These are phyloP conservation scores for Numenius phaeopus DNA, from an alignment of 2,797 vertebrate species.

Conservation along the genomic window DNA sequence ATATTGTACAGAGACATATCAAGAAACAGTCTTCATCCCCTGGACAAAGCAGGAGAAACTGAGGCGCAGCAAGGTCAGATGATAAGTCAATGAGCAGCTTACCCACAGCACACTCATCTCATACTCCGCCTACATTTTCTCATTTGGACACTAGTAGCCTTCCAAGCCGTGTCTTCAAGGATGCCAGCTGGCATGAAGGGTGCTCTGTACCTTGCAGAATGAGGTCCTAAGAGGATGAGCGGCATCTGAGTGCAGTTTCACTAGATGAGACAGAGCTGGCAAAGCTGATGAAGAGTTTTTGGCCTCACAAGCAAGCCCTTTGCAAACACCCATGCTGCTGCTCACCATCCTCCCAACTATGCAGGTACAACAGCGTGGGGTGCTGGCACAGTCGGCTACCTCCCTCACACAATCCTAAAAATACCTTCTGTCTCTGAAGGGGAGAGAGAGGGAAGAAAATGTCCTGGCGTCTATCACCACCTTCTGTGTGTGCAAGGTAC, in stretches of 20 bases:
- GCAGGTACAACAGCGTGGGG: background rate
- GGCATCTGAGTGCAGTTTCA: background rate
- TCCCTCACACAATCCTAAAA: background rate
- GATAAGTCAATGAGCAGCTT: background rate
- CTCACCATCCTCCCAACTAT: fast-evolving
- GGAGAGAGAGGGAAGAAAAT: background rate
- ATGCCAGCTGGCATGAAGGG: background rate
- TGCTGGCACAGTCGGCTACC: background rate
- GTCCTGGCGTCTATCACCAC: background rate
- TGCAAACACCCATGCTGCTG: background rate
- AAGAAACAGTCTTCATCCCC: background rate
- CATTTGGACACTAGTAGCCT: background rate
- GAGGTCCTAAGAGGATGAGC: background rate
- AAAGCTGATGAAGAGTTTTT: background rate
- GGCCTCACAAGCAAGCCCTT: background rate
- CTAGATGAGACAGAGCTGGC: background rate
- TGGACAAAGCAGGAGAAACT: background rate
- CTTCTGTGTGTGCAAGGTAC: background rate
- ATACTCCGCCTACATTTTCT: background rate
- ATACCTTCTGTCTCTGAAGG: background rate
- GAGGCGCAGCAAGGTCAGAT: fast-evolving
- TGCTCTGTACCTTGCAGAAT: background rate
- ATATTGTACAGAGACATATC: background rate
- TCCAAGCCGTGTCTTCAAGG: background rate
- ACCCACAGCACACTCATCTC: background rate